phyloP scores from a whole-genome alignment of 2,113 vertebrate genomes.

The Rostratula benghalensis region DNA sequence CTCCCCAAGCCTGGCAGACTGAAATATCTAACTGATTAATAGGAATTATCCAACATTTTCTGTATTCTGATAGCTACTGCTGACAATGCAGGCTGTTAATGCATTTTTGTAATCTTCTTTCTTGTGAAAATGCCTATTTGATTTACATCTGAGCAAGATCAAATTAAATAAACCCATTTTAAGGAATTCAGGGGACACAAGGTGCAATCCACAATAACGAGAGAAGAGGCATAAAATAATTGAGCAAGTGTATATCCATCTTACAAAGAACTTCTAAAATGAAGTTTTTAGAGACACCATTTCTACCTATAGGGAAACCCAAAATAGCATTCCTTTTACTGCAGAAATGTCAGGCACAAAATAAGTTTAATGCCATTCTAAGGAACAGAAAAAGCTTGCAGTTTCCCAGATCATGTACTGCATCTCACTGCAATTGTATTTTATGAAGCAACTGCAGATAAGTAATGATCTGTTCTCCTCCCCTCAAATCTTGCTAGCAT shows the following conservation, averaged over 20 bases:
- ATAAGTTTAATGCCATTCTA: not conserved
- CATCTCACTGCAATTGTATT: not conserved
- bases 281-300: no score
- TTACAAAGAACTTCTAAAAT: not conserved
- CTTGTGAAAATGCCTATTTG: not conserved
- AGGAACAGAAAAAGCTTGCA: not conserved
- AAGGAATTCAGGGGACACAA: not conserved
- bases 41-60: not conserved
- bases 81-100: not conserved
- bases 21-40: not conserved
- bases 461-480: accelerated
- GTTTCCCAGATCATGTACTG: not conserved
- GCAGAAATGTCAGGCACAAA: not conserved
- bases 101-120: not conserved
- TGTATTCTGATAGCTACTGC: not conserved
- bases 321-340: not conserved
- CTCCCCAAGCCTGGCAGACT: not conserved
- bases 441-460: not conserved
- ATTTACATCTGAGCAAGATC: not conserved
- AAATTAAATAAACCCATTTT: not conserved
- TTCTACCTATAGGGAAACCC: not conserved
- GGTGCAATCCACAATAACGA: not conserved
- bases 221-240: not conserved
- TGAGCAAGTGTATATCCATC: not conserved
- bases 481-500: not conserved